phyloP scores from a whole-genome alignment of 2,797 vertebrate species.

The Phrynocephalus guinanensis region DNA sequence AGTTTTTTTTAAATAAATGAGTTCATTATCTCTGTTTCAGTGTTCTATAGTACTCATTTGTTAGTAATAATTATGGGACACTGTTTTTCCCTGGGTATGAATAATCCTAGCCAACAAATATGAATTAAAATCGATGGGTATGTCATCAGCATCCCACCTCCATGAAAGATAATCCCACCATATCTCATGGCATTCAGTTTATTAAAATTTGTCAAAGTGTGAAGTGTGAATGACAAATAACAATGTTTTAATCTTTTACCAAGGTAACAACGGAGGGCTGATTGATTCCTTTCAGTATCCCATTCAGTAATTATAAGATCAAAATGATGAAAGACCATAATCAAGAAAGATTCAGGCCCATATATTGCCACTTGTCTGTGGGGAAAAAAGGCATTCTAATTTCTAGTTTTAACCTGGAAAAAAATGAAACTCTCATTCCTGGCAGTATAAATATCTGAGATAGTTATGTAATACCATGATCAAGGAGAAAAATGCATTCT shows the following conservation, averaged over 20 bases:
- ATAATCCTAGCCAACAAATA: constrained; percentile 75
- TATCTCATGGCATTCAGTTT: constrained; percentile 81
- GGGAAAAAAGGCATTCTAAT: constrained; percentile 77
- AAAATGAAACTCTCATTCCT: constrained; percentile 77
- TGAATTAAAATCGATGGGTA: constrained; percentile 83
- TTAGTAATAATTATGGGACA: constrained; percentile 74
- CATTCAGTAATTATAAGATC: constrained; percentile 83
- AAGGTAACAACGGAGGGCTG: constrained; percentile 83
- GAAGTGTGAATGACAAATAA: constrained; percentile 80
- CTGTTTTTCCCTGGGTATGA: constrained; percentile 71
- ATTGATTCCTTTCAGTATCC: constrained; percentile 84
- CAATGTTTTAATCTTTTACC: constrained; percentile 82
- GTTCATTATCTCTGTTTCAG: constrained; percentile 74
- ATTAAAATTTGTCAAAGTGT: constrained; percentile 83
- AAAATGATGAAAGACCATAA: constrained; percentile 84
- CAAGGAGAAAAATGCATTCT: background rate
- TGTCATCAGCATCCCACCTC: constrained; percentile 76
- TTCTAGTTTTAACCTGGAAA: constrained; percentile 78
- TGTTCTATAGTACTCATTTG: constrained; percentile 75
- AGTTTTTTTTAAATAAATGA: constrained; percentile 75
- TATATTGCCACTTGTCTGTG: constrained; percentile 74
- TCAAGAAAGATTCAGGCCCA: constrained; percentile 78
- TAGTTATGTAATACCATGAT: constrained; percentile 55
- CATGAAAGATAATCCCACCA: constrained; percentile 75
- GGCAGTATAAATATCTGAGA: constrained; percentile 67